These are phyloP conservation scores for Diorhabda elongata DNA, from an alignment of 1,140 invertebrate species.

Conservation along the genomic window DNA sequence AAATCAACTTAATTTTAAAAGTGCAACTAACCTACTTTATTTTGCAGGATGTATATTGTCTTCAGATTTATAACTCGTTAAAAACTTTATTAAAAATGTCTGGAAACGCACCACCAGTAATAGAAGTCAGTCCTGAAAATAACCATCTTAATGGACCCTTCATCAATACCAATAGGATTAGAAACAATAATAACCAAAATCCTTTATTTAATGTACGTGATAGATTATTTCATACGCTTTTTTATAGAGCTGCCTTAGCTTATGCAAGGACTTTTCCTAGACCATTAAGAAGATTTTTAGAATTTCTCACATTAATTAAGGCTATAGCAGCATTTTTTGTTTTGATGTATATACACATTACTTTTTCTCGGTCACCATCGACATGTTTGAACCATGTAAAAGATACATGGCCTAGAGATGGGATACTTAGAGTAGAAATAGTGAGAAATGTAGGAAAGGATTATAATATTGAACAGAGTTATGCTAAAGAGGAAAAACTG, in stretches of 20 bases:
- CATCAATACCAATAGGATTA: constrained; percentile 53
- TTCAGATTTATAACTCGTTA: not conserved
- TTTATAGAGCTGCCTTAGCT: constrained; percentile 83
- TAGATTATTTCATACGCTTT: constrained; percentile 91
- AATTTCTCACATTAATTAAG: constrained; percentile 87
- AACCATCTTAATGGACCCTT: constrained; percentile 51
- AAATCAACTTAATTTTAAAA: not conserved
- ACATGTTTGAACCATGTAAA: constrained; percentile 89
- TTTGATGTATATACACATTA: constrained; percentile 91
- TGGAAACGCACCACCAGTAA: constrained; percentile 34
- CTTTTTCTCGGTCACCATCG: constrained; percentile 87
- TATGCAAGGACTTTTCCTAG: constrained; percentile 88
- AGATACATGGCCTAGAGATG: constrained; percentile 90
- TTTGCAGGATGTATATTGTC: not conserved
- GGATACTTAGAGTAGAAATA: constrained; percentile 95
- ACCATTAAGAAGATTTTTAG: constrained; percentile 79
- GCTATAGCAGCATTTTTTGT: constrained; percentile 86
- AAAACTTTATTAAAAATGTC: constrained; percentile 21
- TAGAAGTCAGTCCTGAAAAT: constrained; percentile 51
- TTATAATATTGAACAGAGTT: constrained; percentile 76
- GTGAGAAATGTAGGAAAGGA: constrained; percentile 66
- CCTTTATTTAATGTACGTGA: constrained; percentile 82
- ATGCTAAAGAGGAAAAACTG: constrained; percentile 71
- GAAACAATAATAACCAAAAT: constrained; percentile 62
- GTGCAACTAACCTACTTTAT: not conserved